Conservation (phyloP, 2,888 invertebrate species). For the Coecobrya sp. region DNA sequence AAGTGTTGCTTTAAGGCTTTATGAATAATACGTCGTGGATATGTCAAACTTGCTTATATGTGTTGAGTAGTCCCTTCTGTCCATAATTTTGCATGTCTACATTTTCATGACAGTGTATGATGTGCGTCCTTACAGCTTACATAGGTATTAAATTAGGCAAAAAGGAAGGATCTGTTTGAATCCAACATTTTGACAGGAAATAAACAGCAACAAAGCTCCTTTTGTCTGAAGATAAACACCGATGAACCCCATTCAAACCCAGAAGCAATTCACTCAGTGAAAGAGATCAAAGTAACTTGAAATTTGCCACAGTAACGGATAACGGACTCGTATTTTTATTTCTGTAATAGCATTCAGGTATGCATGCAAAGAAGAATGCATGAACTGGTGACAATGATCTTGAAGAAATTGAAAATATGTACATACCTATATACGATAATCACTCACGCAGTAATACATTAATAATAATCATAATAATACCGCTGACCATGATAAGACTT, state of each 20-base stretch:
- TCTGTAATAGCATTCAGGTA: background rate
- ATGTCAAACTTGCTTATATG: background rate
- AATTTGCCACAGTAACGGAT: no score
- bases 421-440: slow-evolving; percentile 24
- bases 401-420: slow-evolving; percentile 23
- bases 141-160: background rate
- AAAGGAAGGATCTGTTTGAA: slow-evolving; percentile 2
- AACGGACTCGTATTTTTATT: no score
- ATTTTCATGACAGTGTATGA: background rate
- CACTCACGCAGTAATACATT: slow-evolving; percentile 24
- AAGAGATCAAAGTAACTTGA: no score
- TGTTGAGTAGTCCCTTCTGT: background rate
- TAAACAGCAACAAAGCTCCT: background rate
- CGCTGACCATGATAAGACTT: slow-evolving; percentile 19
- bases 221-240: background rate
- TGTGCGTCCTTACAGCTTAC: slow-evolving; percentile 1
- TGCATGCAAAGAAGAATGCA: background rate
- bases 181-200: slow-evolving; percentile 1
- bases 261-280: no score
- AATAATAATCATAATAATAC: slow-evolving; percentile 26
- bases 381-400: slow-evolving; percentile 22
- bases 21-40: background rate
- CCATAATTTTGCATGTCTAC: background rate
- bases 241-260: no score
- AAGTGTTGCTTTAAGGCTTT: background rate